These are phyloP conservation scores for Lethrus apterus DNA, from an alignment of 1,140 invertebrate genomes.

Conservation along the genomic window DNA sequence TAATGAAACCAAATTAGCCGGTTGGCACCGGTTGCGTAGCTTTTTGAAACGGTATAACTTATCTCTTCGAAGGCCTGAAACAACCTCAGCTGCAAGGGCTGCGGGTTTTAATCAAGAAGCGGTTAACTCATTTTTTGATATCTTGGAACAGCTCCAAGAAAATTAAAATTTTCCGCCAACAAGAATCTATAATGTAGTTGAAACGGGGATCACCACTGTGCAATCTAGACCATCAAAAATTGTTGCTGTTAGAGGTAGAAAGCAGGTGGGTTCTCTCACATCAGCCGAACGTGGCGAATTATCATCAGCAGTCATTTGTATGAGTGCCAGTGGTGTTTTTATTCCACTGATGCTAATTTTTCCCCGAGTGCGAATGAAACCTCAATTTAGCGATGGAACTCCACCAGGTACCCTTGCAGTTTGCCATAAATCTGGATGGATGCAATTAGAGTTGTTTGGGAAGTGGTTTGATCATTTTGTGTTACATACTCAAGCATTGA, in stretches of 20 bases:
- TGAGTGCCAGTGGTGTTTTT: slow-evolving; percentile 17
- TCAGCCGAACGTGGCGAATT: slow-evolving; percentile 21
- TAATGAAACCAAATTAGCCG: slow-evolving; percentile 3
- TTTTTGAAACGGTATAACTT: slow-evolving; percentile 25
- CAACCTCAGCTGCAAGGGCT: slow-evolving; percentile 18
- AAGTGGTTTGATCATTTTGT: slow-evolving; percentile 22
- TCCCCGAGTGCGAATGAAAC: slow-evolving; percentile 8
- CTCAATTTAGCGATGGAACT: background rate
- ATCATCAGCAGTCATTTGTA: slow-evolving; percentile 16
- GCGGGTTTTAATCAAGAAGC: too few species aligned
- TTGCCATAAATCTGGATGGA: slow-evolving; percentile 10
- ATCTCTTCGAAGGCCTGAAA: slow-evolving; percentile 11
- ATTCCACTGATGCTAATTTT: slow-evolving; percentile 23
- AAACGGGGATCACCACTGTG: slow-evolving; percentile 26
- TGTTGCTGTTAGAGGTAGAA: slow-evolving; percentile 15
- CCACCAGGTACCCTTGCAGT: slow-evolving; percentile 1
- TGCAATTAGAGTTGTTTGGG: slow-evolving; percentile 12
- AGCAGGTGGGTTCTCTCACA: slow-evolving; percentile 14
- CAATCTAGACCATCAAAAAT: slow-evolving; percentile 18
- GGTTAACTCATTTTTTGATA: too few species aligned
- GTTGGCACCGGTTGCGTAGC: slow-evolving; percentile 4
- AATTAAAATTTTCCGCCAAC: slow-evolving; percentile 26
- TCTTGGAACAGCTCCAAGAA: slow-evolving; percentile 2
- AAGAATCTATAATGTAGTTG: slow-evolving; percentile 30
- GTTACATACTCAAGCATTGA: slow-evolving; percentile 8